A percentile compares a stretch with the other conserved stretches of the same genome.
These are phyloP conservation scores for Cyclura pinguis DNA, from an alignment of 2,797 vertebrate genomes.

Conservation along the genomic window DNA sequence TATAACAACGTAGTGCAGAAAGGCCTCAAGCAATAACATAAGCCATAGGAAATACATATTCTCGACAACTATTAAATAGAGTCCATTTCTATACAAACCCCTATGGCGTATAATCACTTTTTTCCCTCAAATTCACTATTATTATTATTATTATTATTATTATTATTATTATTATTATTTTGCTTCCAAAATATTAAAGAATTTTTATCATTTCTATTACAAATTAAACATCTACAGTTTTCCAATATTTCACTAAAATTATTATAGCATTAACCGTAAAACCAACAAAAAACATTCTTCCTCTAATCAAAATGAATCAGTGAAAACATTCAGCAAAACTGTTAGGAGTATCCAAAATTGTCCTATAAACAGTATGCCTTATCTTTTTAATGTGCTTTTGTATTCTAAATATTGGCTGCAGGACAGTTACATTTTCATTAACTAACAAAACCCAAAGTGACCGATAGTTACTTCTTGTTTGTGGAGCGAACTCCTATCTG, in stretches of 20 bases:
- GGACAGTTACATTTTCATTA: conserved; percentile 33
- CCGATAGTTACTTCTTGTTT: neutral
- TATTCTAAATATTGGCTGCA: conserved; percentile 15
- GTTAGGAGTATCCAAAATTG: neutral
- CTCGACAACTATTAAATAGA: too few species aligned
- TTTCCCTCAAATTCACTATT: neutral
- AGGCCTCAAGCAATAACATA: too few species aligned
- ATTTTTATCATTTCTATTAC: neutral
- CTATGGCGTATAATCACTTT: neutral
- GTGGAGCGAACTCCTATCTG: conserved; percentile 12
- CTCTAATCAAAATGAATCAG: neutral
- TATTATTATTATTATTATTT: neutral
- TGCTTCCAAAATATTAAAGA: neutral
- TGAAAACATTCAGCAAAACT: neutral
- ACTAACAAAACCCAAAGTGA: conserved; percentile 20
- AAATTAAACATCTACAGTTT: neutral
- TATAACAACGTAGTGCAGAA: too few species aligned
- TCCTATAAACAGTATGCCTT: neutral
- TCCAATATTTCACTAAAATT: neutral
- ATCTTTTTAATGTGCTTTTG: conserved; percentile 4
- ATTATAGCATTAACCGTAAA: neutral
- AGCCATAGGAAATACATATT: too few species aligned
- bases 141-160: too few species aligned
- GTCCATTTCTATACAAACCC: neutral
- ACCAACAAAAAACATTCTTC: neutral